Evolutionary conservation across 2,888 invertebrate species (phyloP).

Genomic region (Dryococelus australis): DNA sequence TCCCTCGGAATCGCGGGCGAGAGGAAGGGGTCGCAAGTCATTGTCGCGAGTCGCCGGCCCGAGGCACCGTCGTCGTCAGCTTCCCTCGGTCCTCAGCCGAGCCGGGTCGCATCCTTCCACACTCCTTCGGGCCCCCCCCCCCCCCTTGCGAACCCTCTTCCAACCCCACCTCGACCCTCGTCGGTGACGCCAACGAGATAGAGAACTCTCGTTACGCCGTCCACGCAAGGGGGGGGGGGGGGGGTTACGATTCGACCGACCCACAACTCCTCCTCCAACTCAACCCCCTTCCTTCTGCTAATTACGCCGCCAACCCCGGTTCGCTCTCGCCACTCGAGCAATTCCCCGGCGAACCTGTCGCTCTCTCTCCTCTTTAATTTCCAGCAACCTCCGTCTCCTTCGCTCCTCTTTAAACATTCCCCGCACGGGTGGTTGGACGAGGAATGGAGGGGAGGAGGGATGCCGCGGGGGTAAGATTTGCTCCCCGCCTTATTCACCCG

Average conservation of each 20-base stretch:
- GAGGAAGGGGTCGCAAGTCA: too few species aligned
- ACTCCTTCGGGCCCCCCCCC: too few species aligned
- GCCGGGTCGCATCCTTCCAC: neutral
- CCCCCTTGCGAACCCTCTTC: neutral
- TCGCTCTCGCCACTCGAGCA: neutral
- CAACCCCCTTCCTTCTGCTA: neutral
- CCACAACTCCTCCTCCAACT: neutral
- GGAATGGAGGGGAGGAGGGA: neutral
- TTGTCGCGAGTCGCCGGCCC: neutral
- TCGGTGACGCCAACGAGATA: neutral
- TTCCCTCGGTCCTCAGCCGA: neutral
- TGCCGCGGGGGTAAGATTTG: neutral
- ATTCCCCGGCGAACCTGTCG: neutral
- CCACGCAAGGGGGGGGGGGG: neutral
- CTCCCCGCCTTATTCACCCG: too few species aligned
- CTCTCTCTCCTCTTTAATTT: constrained; percentile 12
- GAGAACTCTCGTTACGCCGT: neutral
- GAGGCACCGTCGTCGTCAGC: neutral
- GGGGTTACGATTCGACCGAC: too few species aligned
- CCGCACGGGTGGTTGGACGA: neutral
- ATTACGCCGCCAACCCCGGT: neutral
- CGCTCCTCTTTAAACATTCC: constrained; percentile 21
- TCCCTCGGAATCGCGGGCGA: neutral
- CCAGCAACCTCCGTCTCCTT: neutral
- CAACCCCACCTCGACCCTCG: neutral